These are phyloP conservation scores for Crenichthys baileyi DNA, from an alignment of 2,797 vertebrate species.

Conservation along the genomic window DNA sequence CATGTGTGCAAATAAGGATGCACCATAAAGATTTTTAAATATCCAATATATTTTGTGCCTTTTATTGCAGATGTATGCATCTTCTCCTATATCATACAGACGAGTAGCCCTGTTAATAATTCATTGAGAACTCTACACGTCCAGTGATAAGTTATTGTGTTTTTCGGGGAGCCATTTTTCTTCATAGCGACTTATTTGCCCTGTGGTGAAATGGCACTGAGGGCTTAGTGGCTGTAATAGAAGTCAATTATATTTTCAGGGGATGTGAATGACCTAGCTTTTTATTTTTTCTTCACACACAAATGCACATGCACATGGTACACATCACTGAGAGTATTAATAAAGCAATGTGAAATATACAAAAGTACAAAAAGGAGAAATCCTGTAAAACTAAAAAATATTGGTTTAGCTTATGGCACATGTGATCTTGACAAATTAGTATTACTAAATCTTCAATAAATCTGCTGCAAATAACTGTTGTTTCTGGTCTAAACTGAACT, in stretches of 20 bases:
- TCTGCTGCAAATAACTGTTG: neutral
- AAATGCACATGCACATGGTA: conserved; percentile 23
- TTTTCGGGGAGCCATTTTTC: conserved; percentile 67
- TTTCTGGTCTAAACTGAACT: neutral
- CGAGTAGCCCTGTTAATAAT: conserved; percentile 74
- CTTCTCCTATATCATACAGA: conserved; percentile 44
- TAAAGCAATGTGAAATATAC: neutral
- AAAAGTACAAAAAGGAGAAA: neutral
- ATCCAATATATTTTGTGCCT: conserved; percentile 23
- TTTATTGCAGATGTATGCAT: conserved; percentile 11
- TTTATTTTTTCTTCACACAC: conserved; percentile 42
- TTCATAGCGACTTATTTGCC: conserved; percentile 72
- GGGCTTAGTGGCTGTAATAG: conserved; percentile 67
- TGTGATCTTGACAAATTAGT: neutral
- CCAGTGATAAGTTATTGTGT: conserved; percentile 69
- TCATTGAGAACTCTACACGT: conserved; percentile 59
- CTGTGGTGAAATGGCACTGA: conserved; percentile 60
- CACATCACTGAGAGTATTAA: neutral
- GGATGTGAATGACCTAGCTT: conserved; percentile 50
- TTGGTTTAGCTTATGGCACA: neutral
- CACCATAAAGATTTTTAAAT: conserved; percentile 37
- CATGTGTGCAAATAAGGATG: conserved; percentile 37
- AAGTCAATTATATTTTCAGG: conserved; percentile 71
- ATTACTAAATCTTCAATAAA: neutral
- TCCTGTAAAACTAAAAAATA: neutral